phyloP scores from a whole-genome alignment of 2,888 invertebrate genomes.

The Archips xylosteana region DNA sequence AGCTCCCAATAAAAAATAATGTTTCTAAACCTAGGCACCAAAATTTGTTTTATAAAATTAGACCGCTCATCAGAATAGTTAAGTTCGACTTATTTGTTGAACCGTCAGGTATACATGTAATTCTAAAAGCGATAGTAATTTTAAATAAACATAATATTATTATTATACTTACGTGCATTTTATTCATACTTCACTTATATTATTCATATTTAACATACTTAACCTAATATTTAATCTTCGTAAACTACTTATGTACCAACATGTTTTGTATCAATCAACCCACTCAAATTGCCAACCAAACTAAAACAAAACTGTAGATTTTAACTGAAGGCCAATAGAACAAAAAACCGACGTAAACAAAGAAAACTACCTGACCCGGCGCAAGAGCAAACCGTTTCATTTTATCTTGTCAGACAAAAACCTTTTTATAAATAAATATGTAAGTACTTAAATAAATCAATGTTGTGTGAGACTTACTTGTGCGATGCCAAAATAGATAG shows the following conservation, averaged over 20 bases:
- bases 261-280: not conserved
- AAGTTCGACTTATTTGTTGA: too few species aligned
- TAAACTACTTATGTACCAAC: not conserved
- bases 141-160: too few species aligned
- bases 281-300: not conserved
- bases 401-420: not conserved
- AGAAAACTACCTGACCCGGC: constrained; percentile 34
- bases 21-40: too few species aligned
- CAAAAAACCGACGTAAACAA: constrained; percentile 39
- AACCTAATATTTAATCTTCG: too few species aligned
- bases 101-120: too few species aligned
- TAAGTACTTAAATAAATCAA: not conserved
- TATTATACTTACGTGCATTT: too few species aligned
- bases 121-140: too few species aligned
- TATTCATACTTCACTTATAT: too few species aligned
- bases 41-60: too few species aligned
- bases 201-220: too few species aligned
- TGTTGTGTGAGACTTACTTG: not conserved
- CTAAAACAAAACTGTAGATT: constrained; percentile 19
- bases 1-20: not conserved
- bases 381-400: constrained; percentile 15
- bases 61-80: too few species aligned
- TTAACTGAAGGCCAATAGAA: constrained; percentile 29
- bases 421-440: not conserved
- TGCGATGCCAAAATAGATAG: not conserved